These are phyloP conservation scores for Solea solea DNA, from an alignment of 2,113 vertebrate species.

Conservation along the genomic window DNA sequence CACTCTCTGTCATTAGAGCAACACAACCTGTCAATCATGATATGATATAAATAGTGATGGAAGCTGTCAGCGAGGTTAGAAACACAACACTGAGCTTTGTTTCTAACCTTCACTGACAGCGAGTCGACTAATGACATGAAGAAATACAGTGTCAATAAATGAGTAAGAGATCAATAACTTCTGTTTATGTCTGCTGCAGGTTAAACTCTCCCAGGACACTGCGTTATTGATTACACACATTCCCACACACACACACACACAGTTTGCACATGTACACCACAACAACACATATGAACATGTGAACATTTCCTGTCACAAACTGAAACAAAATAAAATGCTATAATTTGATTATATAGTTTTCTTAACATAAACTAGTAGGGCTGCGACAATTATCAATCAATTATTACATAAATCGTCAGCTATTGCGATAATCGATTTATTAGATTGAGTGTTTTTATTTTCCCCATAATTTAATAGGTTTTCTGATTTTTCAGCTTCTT, in stretches of 20 bases:
- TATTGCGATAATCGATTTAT: no score
- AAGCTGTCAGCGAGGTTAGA: not conserved
- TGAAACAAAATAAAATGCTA: no score
- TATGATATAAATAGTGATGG: not conserved
- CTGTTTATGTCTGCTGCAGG: constrained; percentile 39
- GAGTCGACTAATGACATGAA: constrained; percentile 28
- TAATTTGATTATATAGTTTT: no score
- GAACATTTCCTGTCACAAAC: not conserved
- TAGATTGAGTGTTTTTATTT: no score
- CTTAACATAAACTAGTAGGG: no score
- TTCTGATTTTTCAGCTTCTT: no score
- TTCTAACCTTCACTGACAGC: constrained; percentile 18
- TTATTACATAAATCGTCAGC: no score
- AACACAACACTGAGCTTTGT: constrained; percentile 13
- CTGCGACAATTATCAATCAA: no score
- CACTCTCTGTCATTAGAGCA: not conserved
- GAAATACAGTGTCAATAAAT: constrained; percentile 43
- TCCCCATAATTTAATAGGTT: no score
- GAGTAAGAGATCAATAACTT: constrained; percentile 50
- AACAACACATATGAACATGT: not conserved
- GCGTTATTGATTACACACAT: constrained; percentile 40
- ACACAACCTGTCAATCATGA: not conserved
- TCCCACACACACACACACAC: not conserved
- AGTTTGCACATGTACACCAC: not conserved
- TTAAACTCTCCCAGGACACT: constrained; percentile 47